These are phyloP conservation scores for Pica pica DNA, from an alignment of 2,113 vertebrate species.

Conservation along the genomic window DNA sequence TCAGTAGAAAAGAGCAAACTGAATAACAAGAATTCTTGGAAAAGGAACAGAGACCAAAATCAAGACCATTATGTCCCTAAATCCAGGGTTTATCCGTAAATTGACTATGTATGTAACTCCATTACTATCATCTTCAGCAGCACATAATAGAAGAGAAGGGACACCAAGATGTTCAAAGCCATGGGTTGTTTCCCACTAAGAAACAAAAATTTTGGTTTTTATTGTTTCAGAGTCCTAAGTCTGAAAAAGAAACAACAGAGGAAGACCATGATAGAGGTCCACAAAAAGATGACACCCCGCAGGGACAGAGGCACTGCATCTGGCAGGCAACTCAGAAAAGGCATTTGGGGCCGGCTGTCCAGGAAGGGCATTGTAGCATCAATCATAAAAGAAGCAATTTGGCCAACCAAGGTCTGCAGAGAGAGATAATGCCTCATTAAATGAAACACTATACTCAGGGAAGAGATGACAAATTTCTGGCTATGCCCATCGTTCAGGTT, in stretches of 20 bases:
- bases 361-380: not conserved
- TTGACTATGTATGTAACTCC: not conserved
- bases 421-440: not conserved
- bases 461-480: not conserved
- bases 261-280: not conserved
- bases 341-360: not conserved
- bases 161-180: not conserved
- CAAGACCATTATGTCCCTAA: not conserved
- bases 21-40: not conserved
- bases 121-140: not conserved
- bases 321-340: not conserved
- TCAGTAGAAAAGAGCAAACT: not conserved
- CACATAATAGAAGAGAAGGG: not conserved
- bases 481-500: not conserved
- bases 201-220: not conserved
- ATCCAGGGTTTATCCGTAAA: not conserved
- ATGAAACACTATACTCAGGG: not conserved
- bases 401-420: not conserved
- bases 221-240: not conserved
- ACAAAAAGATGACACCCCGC: not conserved
- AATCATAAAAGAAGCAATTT: not conserved
- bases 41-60: not conserved
- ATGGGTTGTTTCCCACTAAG: not conserved
- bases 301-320: not conserved
- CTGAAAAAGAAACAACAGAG: not conserved